Percentiles rank a stretch among this genome's conserved stretches.
Conservation (phyloP, 2,888 invertebrate species). For the Drosophila conformis region DNA sequence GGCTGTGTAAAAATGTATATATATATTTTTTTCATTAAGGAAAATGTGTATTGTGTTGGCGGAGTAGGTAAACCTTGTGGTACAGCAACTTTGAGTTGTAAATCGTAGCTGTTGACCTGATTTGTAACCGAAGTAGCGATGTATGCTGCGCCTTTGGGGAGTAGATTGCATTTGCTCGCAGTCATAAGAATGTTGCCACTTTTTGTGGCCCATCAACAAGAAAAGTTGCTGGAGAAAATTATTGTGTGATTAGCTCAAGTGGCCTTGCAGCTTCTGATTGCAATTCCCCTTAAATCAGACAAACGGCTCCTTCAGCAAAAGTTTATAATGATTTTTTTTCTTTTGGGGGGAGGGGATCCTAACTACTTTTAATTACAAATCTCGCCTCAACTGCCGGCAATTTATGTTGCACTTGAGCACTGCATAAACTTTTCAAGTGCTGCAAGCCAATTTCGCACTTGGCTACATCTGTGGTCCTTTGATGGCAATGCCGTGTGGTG, state of each 20-base stretch:
- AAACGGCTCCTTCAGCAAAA: slow-evolving; percentile 39
- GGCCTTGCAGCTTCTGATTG: slow-evolving; percentile 14
- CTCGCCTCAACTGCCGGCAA: slow-evolving; percentile 64
- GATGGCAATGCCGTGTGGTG: slow-evolving; percentile 30
- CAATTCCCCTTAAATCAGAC: slow-evolving; percentile 49
- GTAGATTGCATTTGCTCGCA: slow-evolving; percentile 12
- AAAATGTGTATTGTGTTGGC: slow-evolving; percentile 49
- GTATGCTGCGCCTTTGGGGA: background rate
- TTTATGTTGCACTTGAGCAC: slow-evolving; percentile 73
- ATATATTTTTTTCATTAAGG: slow-evolving; percentile 47
- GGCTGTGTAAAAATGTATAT: slow-evolving; percentile 12
- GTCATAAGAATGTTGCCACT: slow-evolving; percentile 20
- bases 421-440: slow-evolving; percentile 71
- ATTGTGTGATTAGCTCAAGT: slow-evolving; percentile 58
- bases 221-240: slow-evolving; percentile 35
- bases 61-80: slow-evolving; percentile 26
- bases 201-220: slow-evolving; percentile 36
- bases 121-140: slow-evolving; percentile 22
- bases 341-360: background rate
- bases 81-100: slow-evolving; percentile 19
- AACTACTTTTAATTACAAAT: slow-evolving; percentile 68
- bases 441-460: slow-evolving; percentile 75
- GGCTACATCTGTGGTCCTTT: slow-evolving; percentile 62
- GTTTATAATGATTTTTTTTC: slow-evolving; percentile 44
- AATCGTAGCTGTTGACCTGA: slow-evolving; percentile 43